Base-by-base conservation (phyloP, 1,140 invertebrate genomes). In the Antheraea pernyi region DNA sequence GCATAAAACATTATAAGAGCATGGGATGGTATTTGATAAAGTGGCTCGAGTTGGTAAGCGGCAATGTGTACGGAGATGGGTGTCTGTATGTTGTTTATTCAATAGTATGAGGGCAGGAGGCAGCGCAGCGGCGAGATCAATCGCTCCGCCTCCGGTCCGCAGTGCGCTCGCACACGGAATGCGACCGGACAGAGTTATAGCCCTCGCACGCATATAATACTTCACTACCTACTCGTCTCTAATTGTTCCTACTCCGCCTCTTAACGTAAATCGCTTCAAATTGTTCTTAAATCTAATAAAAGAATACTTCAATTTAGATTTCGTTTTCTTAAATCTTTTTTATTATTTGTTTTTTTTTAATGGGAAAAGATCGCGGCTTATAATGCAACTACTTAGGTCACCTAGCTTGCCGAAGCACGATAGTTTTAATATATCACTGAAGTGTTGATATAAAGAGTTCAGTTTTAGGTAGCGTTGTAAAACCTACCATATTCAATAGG, bases 41-140 rank as follows among this genome's bases (percentile, higher is more conserved):
- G 22, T 30, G 1, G 22, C 22, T 30, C 22, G 11, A 53, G 9
- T 53, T 53, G 46, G 9, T 0, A 53, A 16, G 13, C 46, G 5
- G 46, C 16, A n/a, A 13, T 53, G 46, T 53, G 46, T 13, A 53
- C 13, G 46, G 16, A 53, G 46, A 42, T 42, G 11, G 1, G 22
- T 30, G 22, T 53, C 11, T 53, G 46, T 53, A 16, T 9, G 16
- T 53, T 53, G 46, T n/a, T 53, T 53, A 53, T 53, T 53, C 46
- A 13, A 1, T 53, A 13, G 16, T 30, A 53, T 53, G 9, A 13
- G 39, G 39, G 39, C 39, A 19, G n/a, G 61, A 37, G 30, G 61
- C 61, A 37, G 61, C 19, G 59, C 59, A 30, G 61, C 61, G 61
- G 61, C 64, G 67, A 71, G 65, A 71, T 76, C 69, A 74, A 75